A percentile compares a stretch with the other conserved stretches of the same genome.
Evolutionary conservation across 2,888 invertebrate species (phyloP).

Genomic region (Rhorus exstirpatorius): DNA sequence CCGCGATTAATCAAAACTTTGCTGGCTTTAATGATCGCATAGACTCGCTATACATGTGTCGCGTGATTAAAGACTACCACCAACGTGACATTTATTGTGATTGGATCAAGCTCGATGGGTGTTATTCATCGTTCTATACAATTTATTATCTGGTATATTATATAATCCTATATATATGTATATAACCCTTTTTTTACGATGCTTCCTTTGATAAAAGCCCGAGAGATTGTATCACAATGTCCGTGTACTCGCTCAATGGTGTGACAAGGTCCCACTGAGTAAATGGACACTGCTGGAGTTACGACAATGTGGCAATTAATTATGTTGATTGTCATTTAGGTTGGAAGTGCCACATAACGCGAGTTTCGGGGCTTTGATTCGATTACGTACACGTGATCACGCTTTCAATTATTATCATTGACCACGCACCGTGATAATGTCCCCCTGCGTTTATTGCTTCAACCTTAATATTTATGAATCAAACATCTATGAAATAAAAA

Average conservation of each 20-base stretch:
- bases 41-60: not conserved
- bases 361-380: slow-evolving; percentile 29
- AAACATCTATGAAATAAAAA: slow-evolving; percentile 15
- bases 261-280: too few relatives aligned
- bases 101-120: slow-evolving; percentile 49
- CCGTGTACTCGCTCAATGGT: too few relatives aligned
- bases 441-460: slow-evolving; percentile 8
- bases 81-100: slow-evolving; percentile 50
- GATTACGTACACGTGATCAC: slow-evolving; percentile 35
- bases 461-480: slow-evolving; percentile 16
- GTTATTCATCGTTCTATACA: slow-evolving; percentile 22
- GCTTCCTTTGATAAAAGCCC: too few relatives aligned
- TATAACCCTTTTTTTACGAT: too few relatives aligned
- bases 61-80: slow-evolving; percentile 16
- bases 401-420: slow-evolving; percentile 30
- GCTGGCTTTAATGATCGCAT: slow-evolving; percentile 24
- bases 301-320: slow-evolving; percentile 31
- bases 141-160: too few relatives aligned
- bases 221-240: too few relatives aligned
- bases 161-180: too few relatives aligned
- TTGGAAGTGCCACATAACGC: slow-evolving; percentile 27
- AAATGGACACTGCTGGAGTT: slow-evolving; percentile 9
- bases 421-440: too few relatives aligned
- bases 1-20: slow-evolving; percentile 53
- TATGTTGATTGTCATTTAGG: slow-evolving; percentile 30